Evolutionary conservation across 2,888 invertebrate species (phyloP), one percentile per base, ranked within the genome.

Genomic region (Perdita meconis): DNA sequence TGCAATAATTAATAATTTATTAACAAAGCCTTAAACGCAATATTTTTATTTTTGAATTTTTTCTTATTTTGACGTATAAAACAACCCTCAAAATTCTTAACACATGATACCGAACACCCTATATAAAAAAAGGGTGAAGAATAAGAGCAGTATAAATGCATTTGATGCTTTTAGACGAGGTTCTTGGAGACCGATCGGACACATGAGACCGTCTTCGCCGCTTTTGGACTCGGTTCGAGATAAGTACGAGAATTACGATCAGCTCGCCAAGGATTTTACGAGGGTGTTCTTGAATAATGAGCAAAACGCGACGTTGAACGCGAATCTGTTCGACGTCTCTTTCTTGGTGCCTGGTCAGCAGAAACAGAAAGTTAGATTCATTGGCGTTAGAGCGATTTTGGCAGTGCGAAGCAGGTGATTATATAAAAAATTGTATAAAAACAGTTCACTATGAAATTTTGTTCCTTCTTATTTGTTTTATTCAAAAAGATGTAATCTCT

Each of bases 221-320:
- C 94, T 98, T 42, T 93, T 98, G 84, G 98, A 98, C 93, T 97
- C 97, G 4, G 98, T 98, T 47, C 94, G 98, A 86, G 98, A 98
- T 93, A 96, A 97, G 90, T 98, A 98, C 91, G 98, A 98, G 93
- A 97, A 97, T 93, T 97, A 98, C 93, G 98, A 98, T 92, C 97
- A 97, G 91, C 93, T 98, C 69, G 97, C 98, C 40, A 97, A 97
- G 93, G 98, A 98, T 93, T 98, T 98, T 92, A 97, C 97, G 8
- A 94, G 96, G 86, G 97, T 97, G 87, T 98, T 98, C 93, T 94
- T 97, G 69, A 97, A 98, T 92, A 95, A 94, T 86, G 96, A 97
- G 87, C 95, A 96, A 76, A 97, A 97, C 87, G 94, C 95, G 76
- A 94, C 96, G 36, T 93, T 95, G 76, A 97, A 97, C 90, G 95